Conservation (phyloP, 2,113 vertebrate genomes). For the Triplophysa tibetana region DNA sequence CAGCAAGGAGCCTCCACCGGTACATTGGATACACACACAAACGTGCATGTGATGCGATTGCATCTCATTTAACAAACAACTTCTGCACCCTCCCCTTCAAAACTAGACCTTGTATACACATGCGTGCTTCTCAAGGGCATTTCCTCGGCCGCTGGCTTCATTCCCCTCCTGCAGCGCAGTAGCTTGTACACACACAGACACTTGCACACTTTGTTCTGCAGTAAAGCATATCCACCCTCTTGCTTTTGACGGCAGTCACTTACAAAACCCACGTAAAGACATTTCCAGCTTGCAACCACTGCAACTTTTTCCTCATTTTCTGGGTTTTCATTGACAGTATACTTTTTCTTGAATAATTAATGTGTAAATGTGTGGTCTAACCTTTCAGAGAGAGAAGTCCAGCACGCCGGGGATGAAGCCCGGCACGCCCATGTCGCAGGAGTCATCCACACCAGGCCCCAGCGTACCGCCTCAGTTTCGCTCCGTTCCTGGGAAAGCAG, state of each 20-base stretch:
- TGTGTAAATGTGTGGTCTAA: constrained; percentile 6
- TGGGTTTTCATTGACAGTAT: neutral
- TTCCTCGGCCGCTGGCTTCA: too few species aligned
- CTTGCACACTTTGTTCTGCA: neutral
- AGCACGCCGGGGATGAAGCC: constrained; percentile 87
- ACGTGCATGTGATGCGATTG: neutral
- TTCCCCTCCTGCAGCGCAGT: too few species aligned
- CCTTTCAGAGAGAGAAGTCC: constrained; percentile 85
- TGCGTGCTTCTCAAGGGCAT: too few species aligned
- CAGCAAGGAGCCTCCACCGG: constrained; percentile 79
- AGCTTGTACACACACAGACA: too few species aligned
- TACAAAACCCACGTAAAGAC: neutral
- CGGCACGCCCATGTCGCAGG: constrained; percentile 85
- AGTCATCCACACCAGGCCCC: constrained; percentile 73
- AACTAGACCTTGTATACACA: neutral
- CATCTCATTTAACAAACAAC: neutral
- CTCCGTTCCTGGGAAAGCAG: constrained; percentile 73
- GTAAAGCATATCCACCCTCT: neutral
- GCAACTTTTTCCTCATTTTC: constrained; percentile 13
- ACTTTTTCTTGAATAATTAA: constrained; percentile 2
- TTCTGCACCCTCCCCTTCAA: neutral
- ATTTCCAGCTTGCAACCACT: neutral
- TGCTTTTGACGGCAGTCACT: neutral
- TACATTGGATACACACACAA: constrained; percentile 49
- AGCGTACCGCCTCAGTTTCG: constrained; percentile 82